Percentiles rank a stretch among this genome's conserved stretches.
Conservation (phyloP, 1,140 invertebrate genomes). For the Phthorimaea operculella region DNA sequence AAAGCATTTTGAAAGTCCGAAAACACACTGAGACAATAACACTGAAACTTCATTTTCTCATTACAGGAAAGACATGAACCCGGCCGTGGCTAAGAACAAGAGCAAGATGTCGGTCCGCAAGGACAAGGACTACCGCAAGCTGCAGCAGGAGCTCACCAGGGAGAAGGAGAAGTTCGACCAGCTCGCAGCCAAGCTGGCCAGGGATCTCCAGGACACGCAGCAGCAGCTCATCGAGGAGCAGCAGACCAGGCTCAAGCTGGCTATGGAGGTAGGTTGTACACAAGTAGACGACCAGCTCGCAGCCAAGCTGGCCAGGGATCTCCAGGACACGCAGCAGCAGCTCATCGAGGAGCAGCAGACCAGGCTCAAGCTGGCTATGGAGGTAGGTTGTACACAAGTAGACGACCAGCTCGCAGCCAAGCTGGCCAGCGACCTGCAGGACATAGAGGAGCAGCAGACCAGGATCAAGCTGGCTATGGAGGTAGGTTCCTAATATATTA, state of each 20-base stretch:
- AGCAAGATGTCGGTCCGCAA: slow-evolving; percentile 84
- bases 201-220: slow-evolving; percentile 89
- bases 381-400: too few relatives aligned
- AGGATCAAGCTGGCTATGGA: slow-evolving; percentile 92
- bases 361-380: slow-evolving; percentile 89
- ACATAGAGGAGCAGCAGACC: slow-evolving; percentile 77
- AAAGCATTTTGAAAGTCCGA: too few relatives aligned
- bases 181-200: slow-evolving; percentile 83
- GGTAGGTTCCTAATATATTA: slow-evolving; percentile 77
- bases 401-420: slow-evolving; percentile 85
- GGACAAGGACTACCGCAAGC: slow-evolving; percentile 94
- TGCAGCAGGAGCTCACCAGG: slow-evolving; percentile 95
- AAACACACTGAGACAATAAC: too few relatives aligned
- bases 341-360: slow-evolving; percentile 75
- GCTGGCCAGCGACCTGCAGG: slow-evolving; percentile 87
- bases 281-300: slow-evolving; percentile 86
- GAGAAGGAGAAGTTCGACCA: slow-evolving; percentile 95
- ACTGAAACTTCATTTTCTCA: neutral
- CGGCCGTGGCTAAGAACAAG: slow-evolving; percentile 79
- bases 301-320: slow-evolving; percentile 84
- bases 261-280: slow-evolving; percentile 90
- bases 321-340: slow-evolving; percentile 85
- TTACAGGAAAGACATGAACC: slow-evolving; percentile 78
- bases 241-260: slow-evolving; percentile 78
- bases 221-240: slow-evolving; percentile 75